phyloP scores from a whole-genome alignment of 2,797 vertebrate species.

The Siniperca undulata region DNA sequence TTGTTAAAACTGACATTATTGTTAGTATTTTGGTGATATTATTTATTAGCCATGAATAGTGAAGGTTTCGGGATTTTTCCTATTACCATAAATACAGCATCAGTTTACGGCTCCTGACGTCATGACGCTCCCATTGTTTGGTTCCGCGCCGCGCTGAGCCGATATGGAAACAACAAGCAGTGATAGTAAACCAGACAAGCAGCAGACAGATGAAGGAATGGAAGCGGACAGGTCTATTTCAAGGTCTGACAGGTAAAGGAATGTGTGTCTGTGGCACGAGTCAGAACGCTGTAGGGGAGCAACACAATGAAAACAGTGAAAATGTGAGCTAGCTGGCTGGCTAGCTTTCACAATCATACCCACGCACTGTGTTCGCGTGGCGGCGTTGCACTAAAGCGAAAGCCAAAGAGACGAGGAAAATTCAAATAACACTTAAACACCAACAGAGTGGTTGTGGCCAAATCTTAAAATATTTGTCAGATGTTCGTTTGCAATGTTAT shows the following conservation, averaged over 20 bases:
- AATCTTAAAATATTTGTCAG: rapidly evolving
- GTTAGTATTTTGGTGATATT: too few species aligned
- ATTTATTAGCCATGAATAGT: too few species aligned
- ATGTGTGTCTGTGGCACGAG: neutral
- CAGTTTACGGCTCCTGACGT: constrained; percentile 43
- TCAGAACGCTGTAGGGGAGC: rapidly evolving
- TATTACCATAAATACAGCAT: neutral
- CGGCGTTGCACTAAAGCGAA: constrained; percentile 30
- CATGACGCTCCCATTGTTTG: constrained; percentile 62
- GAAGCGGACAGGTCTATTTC: constrained; percentile 70
- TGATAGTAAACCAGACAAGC: constrained; percentile 43
- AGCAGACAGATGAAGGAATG: constrained; percentile 48
- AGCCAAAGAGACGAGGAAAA: neutral
- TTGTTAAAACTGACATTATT: neutral
- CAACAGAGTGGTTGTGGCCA: rapidly evolving
- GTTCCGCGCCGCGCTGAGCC: constrained; percentile 56
- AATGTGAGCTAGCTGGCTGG: neutral
- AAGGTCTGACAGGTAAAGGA: constrained; percentile 80
- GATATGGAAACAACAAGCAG: constrained; percentile 74
- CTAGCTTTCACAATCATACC: constrained; percentile 13
- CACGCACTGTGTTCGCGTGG: constrained; percentile 36
- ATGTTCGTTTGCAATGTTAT: rapidly evolving
- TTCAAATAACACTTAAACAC: rapidly evolving
- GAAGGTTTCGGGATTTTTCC: neutral
- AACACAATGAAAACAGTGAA: neutral